Evolutionary conservation across 2,888 invertebrate species (phyloP).

Genomic region (Synanthedon tipuliformis): DNA sequence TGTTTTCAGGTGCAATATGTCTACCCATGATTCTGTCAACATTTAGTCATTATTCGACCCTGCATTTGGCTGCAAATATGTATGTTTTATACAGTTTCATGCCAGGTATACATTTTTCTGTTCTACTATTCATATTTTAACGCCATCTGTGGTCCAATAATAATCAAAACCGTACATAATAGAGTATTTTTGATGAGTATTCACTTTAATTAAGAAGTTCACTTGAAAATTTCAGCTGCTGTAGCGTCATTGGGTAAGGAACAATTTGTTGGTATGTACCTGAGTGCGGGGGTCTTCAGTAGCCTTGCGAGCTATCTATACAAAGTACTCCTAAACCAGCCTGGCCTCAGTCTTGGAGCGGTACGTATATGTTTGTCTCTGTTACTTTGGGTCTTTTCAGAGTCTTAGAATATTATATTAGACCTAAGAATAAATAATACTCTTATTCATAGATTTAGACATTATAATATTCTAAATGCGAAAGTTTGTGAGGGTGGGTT

Average conservation of each 20-base stretch:
- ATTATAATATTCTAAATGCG: no score
- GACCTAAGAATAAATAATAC: no score
- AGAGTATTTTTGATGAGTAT: not conserved
- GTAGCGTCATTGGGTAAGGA: slow-evolving; percentile 85
- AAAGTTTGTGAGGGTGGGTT: no score
- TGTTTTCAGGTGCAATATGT: slow-evolving; percentile 75
- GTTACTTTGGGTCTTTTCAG: no score
- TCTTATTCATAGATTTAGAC: no score
- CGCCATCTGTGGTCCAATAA: no score
- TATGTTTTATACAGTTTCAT: slow-evolving; percentile 91
- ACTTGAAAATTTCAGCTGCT: slow-evolving; percentile 60
- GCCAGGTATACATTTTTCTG: slow-evolving; percentile 37
- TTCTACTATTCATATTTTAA: not conserved
- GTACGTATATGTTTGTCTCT: slow-evolving; percentile 68
- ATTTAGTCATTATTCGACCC: slow-evolving; percentile 90
- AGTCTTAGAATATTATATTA: no score
- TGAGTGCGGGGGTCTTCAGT: slow-evolving; percentile 89
- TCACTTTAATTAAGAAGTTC: slow-evolving; percentile 4
- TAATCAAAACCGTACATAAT: no score
- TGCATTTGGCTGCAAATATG: slow-evolving; percentile 95
- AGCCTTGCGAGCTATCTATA: slow-evolving; percentile 86
- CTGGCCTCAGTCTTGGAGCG: slow-evolving; percentile 90
- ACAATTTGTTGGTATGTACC: slow-evolving; percentile 91
- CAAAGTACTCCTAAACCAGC: slow-evolving; percentile 77
- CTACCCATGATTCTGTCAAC: slow-evolving; percentile 93